Conservation (phyloP, 2,888 invertebrate species). For the Tiphia femorata region DNA sequence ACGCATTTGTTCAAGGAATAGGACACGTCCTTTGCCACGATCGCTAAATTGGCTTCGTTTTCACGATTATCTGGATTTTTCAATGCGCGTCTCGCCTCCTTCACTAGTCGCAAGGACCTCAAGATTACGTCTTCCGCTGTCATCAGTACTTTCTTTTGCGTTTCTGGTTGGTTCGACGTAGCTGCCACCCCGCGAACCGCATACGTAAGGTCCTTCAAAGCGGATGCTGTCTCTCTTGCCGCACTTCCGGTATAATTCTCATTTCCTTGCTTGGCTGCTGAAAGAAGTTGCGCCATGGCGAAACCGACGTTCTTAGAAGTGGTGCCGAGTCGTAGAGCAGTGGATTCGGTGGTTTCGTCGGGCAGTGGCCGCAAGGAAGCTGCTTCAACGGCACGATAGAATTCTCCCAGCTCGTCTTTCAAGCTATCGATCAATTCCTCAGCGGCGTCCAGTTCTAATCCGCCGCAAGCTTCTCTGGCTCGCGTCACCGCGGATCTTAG, state of each 20-base stretch:
- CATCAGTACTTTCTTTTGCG: conserved; percentile 74
- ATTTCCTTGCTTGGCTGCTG: conserved; percentile 87
- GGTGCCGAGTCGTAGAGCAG: conserved; percentile 73
- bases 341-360: conserved; percentile 80
- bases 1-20: conserved; percentile 77
- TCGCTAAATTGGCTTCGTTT: conserved; percentile 74
- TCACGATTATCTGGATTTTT: conserved; percentile 76
- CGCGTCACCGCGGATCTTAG: conserved; percentile 77
- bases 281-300: conserved; percentile 86
- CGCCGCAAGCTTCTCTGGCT: conserved; percentile 84
- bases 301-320: conserved; percentile 85
- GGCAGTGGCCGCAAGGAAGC: conserved; percentile 85
- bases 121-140: conserved; percentile 85
- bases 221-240: conserved; percentile 84
- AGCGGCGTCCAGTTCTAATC: conserved; percentile 88
- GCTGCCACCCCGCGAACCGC: conserved; percentile 86
- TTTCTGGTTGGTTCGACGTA: conserved; percentile 74
- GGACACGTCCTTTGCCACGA: conserved; percentile 81
- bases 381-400: conserved; percentile 80
- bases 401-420: conserved; percentile 85
- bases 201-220: conserved; percentile 79
- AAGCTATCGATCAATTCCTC: conserved; percentile 85
- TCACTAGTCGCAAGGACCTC: conserved; percentile 82
- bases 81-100: conserved; percentile 84
- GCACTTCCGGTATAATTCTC: conserved; percentile 85